A percentile compares a stretch with the other conserved stretches of the same genome.
Evolutionary conservation across 1,140 invertebrate species (phyloP).

Genomic region (Wiebesia pumilae): DNA sequence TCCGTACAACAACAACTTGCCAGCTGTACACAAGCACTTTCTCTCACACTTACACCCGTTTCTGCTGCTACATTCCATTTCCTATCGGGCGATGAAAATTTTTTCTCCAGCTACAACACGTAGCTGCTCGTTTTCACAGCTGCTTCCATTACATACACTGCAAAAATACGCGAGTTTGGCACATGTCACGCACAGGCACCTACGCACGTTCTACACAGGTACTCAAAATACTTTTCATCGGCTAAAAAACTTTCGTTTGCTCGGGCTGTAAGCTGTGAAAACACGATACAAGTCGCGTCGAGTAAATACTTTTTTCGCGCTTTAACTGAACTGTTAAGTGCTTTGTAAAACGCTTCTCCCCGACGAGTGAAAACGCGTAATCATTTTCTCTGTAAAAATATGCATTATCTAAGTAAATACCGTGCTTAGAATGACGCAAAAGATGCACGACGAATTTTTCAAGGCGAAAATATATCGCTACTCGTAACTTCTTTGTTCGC

Average conservation of each 20-base stretch:
- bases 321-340: background rate
- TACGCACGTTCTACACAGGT: too few species aligned
- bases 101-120: background rate
- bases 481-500: constrained; percentile 5
- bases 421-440: background rate
- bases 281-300: background rate
- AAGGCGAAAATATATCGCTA: background rate
- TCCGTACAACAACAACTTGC: background rate
- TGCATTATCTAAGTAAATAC: background rate
- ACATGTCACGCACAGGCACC: too few species aligned
- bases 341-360: background rate
- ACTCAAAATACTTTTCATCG: too few species aligned
- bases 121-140: background rate
- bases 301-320: background rate
- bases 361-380: background rate
- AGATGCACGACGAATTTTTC: background rate
- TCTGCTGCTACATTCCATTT: constrained; percentile 39
- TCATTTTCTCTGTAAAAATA: background rate
- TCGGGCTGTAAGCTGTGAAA: background rate
- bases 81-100: background rate
- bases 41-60: constrained; percentile 11
- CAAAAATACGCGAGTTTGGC: background rate
- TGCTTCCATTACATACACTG: background rate
- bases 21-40: background rate
- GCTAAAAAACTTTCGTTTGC: too few species aligned